phyloP scores from a whole-genome alignment of 2,113 vertebrate genomes.

The Asarcornis scutulata region DNA sequence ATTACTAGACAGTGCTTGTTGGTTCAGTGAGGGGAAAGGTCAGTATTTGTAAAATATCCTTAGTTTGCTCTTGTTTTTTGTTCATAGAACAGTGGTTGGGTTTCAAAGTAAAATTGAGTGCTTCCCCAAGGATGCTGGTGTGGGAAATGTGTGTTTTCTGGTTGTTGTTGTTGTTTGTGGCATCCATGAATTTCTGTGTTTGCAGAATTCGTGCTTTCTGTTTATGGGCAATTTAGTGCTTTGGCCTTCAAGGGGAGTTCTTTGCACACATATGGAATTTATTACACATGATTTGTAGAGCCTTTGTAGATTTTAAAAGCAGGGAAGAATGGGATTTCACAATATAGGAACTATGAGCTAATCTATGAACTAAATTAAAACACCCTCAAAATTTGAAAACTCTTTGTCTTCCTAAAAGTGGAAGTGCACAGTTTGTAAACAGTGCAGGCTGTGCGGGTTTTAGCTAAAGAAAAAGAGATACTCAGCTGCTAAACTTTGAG shows the following conservation, averaged over 20 bases:
- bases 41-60: neutral
- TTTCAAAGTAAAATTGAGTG: neutral
- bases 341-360: neutral
- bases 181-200: neutral
- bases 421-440: neutral
- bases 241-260: neutral
- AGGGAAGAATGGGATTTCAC: slow-evolving; percentile 16
- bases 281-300: neutral
- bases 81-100: neutral
- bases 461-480: neutral
- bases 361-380: neutral
- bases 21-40: neutral
- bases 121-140: neutral
- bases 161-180: neutral
- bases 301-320: neutral
- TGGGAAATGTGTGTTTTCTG: neutral
- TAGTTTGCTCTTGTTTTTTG: neutral
- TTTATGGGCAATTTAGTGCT: neutral
- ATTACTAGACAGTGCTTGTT: neutral
- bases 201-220: neutral
- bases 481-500: neutral
- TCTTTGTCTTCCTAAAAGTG: neutral
- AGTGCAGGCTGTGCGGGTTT: neutral
- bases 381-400: neutral
- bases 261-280: neutral